Evolutionary conservation across 53 echinoderm and acorn worm genomes (phyloP), one percentile per base, ranked within the genome.

Genomic region (Antedon mediterranea): DNA sequence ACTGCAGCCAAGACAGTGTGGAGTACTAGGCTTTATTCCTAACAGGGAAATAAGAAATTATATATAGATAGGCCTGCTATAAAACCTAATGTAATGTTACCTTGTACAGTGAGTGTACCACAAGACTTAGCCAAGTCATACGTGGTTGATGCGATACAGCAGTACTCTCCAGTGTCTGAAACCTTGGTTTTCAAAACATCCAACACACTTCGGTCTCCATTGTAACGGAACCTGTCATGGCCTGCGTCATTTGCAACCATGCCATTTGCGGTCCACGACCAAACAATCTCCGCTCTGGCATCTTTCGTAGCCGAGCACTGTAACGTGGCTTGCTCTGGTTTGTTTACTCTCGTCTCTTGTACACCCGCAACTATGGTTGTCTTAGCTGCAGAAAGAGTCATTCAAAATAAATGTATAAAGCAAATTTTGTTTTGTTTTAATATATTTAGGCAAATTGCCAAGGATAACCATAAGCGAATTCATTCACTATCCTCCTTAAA

Each of bases 111-210:
- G 13, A 88, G 71, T 9, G 33, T 43, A 0, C 73, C 81, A 43
- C 43, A 31, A 29, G 43, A 74, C 14, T 26, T 43, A 31, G 76
- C 78, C 0, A 72, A 75, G 27, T 78, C 76, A 0, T 28, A 43
- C 0, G 74, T 34, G 0, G 84, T 81, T 9, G 73, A 43, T 29
- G 88, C 88, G 9, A 33, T 71, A 41, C 88, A 88, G 13, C 72
- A 71, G 37, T 84, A 88, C 0, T 44, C 41, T 0, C 83, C 83
- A 18, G 74, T 84, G 73, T 88, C 88, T 43, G 32, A 44, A 32
- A 76, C 73, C 26, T 76, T 43, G 6, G 72, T 31, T n/a, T 33
- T 28, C 29, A 75, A 32, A 28, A 86, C 23, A 23, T 18, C 20
- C 2, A 57, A 18, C 2, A 26, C 23, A 26, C 23, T 57, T 15